Evolutionary conservation across 2,888 invertebrate genomes (phyloP), one percentile per base, ranked within the genome.

Genomic region (Napeogenes inachia): DNA sequence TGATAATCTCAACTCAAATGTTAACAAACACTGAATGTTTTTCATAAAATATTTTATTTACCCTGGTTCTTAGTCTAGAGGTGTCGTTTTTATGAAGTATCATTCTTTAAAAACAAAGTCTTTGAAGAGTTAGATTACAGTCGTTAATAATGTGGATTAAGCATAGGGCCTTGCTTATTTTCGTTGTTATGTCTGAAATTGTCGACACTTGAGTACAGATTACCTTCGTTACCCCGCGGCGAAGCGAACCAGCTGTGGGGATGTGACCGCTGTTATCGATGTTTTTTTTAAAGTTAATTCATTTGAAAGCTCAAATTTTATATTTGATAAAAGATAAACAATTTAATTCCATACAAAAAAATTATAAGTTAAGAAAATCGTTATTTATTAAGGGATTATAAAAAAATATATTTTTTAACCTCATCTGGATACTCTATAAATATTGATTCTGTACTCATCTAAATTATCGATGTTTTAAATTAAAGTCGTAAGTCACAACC

Each of bases 151-250:
- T 69, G 73, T 73, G 78, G 75, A 81, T 87, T 84, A 83, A 83
- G 78, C 79, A 79, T 76, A 76, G 77, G 71, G 74, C 73, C 80
- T 78, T 81, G 85, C 84, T 89, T 89, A 89, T 90, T 89, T 89
- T 87, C 84, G 89, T 90, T 90, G 89, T 90, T 90, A 78, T 83
- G 82, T 79, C 81, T 85, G 87, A 88, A 90, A 90, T 90, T 89
- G 89, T 89, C 89, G 89, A 88, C 89, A 90, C 89, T 90, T 81
- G 88, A 89, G 86, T 76, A 82, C 89, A 88, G 89, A 90, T 90
- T 90, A 89, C 89, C 89, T 90, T 90, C 89, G 89, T 90, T 90
- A 89, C 86, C 85, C 86, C 79, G 82, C 80, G 78, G 84, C 82
- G 77, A 75, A 79, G 78, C 79, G 81, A 81, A 85, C 85, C 83